Conservation (phyloP, 2,113 vertebrate species). For the Cyprinus carpio region DNA sequence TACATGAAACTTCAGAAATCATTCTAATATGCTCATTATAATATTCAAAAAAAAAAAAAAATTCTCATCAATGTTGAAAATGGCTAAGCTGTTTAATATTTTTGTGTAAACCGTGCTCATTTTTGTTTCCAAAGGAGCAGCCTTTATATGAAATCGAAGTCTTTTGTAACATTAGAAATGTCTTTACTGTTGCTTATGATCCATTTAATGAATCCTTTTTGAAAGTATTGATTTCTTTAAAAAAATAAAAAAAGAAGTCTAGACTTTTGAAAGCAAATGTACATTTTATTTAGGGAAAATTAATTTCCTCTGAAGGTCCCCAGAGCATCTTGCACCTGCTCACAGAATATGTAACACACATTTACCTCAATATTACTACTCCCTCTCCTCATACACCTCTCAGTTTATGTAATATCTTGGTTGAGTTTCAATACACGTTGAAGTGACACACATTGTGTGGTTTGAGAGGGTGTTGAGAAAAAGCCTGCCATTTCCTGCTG, state of each 20-base stretch:
- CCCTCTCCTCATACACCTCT: background rate
- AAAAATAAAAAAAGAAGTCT: background rate
- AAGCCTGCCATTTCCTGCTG: constrained; percentile 15
- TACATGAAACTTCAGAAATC: background rate
- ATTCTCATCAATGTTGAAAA: background rate
- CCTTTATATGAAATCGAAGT: background rate
- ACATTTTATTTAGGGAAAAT: background rate
- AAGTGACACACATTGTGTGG: background rate
- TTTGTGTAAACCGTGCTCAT: background rate
- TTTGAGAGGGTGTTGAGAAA: background rate
- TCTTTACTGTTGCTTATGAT: background rate
- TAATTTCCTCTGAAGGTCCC: background rate
- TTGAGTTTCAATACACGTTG: background rate
- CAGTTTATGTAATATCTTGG: background rate
- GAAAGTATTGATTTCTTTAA: background rate
- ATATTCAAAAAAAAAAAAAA: background rate
- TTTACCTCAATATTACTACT: background rate
- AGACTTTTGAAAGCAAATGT: background rate
- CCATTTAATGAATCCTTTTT: background rate
- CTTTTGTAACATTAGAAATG: background rate
- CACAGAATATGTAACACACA: background rate
- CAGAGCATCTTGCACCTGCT: background rate
- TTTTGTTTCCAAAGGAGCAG: background rate
- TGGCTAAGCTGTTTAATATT: background rate
- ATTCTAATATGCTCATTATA: background rate